These are phyloP conservation scores for Drosophila aff. DNA, from an alignment of 1,140 invertebrate genomes.

Conservation along the genomic window DNA sequence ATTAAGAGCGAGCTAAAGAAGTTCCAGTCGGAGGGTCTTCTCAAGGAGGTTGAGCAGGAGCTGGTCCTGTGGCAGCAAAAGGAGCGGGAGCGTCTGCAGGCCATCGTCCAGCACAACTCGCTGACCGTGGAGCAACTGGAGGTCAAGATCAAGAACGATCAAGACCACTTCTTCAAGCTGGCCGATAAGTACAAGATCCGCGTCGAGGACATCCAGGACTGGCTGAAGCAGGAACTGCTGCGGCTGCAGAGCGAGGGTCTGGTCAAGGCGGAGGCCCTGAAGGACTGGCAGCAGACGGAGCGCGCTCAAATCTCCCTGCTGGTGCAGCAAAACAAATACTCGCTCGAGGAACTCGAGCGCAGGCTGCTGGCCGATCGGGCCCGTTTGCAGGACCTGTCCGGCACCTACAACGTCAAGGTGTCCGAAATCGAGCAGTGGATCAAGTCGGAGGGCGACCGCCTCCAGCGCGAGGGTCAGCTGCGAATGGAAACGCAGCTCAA, in stretches of 20 bases:
- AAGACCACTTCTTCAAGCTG: slow-evolving; percentile 69
- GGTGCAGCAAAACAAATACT: slow-evolving; percentile 70
- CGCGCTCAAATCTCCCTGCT: slow-evolving; percentile 62
- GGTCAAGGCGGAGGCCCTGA: slow-evolving; percentile 71
- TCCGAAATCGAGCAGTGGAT: slow-evolving; percentile 81
- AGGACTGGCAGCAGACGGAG: slow-evolving; percentile 78
- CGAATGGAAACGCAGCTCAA: slow-evolving; percentile 72
- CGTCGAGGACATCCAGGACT: slow-evolving; percentile 78
- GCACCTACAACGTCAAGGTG: slow-evolving; percentile 73
- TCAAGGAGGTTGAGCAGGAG: slow-evolving; percentile 76
- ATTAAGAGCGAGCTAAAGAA: slow-evolving; percentile 72
- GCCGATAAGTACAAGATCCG: slow-evolving; percentile 76
- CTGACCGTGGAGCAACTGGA: slow-evolving; percentile 76
- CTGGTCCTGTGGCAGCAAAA: slow-evolving; percentile 72
- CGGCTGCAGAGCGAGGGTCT: slow-evolving; percentile 75
- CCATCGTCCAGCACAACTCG: slow-evolving; percentile 71
- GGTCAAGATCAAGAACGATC: slow-evolving; percentile 76
- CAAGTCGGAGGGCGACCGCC: slow-evolving; percentile 72
- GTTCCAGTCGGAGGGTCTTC: slow-evolving; percentile 73
- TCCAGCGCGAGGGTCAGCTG: slow-evolving; percentile 76
- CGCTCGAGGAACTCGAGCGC: slow-evolving; percentile 73
- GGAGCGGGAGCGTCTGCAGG: slow-evolving; percentile 70
- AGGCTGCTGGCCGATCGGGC: slow-evolving; percentile 67
- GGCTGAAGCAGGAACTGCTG: slow-evolving; percentile 76
- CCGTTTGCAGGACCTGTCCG: slow-evolving; percentile 67